Percentiles rank a stretch among this genome's conserved stretches.
Conservation (phyloP, 2,113 vertebrate species). For the Ovis canadensis region DNA sequence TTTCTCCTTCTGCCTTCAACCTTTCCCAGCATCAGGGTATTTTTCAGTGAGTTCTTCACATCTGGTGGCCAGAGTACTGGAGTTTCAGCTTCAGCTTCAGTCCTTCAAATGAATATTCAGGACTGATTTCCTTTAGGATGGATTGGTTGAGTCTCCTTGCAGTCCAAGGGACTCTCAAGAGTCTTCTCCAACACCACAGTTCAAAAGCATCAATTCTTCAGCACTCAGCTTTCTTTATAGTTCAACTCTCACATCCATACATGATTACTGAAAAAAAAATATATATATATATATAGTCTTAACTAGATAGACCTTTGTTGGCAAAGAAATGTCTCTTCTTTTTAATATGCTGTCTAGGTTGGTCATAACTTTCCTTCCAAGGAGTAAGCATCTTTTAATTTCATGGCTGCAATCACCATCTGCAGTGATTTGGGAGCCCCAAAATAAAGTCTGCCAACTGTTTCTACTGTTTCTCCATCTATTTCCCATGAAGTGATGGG, state of each 20-base stretch:
- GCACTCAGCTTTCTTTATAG: fast-evolving
- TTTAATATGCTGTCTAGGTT: not conserved
- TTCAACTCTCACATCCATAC: not conserved
- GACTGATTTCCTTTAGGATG: not conserved
- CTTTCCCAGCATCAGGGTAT: not conserved
- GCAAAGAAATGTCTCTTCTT: not conserved
- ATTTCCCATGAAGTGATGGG: not conserved
- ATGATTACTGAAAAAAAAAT: not conserved
- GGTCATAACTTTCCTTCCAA: not conserved
- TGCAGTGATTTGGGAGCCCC: not conserved
- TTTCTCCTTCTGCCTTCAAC: not conserved
- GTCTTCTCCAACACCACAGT: not conserved
- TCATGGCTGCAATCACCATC: not conserved
- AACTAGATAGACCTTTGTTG: not conserved
- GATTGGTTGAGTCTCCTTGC: not conserved
- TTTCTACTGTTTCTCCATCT: no score
- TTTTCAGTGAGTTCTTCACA: not conserved
- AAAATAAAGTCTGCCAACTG: not conserved
- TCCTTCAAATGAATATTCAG: not conserved
- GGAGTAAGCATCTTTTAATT: not conserved
- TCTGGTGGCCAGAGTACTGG: not conserved
- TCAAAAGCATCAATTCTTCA: not conserved
- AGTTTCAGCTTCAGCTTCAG: not conserved
- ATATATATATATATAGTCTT: not conserved
- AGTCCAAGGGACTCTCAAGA: not conserved